Conservation (phyloP, 2,888 invertebrate genomes). For the Agrenia bidenticulata region DNA sequence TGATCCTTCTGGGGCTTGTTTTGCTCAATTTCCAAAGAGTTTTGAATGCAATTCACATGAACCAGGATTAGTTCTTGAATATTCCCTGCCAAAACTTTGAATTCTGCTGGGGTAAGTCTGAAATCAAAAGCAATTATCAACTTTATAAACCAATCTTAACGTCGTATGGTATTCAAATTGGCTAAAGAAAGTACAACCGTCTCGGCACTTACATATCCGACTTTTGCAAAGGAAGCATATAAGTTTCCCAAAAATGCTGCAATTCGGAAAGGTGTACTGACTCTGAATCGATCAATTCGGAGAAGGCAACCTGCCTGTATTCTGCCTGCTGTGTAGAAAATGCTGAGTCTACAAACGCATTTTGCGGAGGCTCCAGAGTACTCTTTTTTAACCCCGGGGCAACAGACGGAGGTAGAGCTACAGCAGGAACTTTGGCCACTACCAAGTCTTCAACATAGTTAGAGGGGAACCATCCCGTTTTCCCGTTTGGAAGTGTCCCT, state of each 20-base stretch:
- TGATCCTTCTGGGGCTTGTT: constrained; percentile 65
- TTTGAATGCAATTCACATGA: constrained; percentile 22
- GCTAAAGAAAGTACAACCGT: constrained; percentile 25
- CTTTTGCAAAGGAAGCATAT: constrained; percentile 76
- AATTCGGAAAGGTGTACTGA: constrained; percentile 86
- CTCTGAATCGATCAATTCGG: constrained; percentile 90
- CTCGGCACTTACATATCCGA: constrained; percentile 79
- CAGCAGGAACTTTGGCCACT: not conserved
- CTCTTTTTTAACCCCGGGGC: not conserved
- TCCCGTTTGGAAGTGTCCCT: constrained; percentile 64
- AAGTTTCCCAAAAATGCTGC: constrained; percentile 47
- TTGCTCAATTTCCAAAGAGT: constrained; percentile 5
- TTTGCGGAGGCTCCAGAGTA: not conserved
- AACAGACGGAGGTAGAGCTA: not conserved
- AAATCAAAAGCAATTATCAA: constrained; percentile 5
- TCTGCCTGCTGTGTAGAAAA: constrained; percentile 64
- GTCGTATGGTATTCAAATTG: not conserved
- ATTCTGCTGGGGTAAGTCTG: constrained; percentile 77
- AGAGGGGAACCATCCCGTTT: constrained; percentile 98
- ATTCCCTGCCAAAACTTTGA: constrained; percentile 82
- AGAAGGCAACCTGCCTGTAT: constrained; percentile 80
- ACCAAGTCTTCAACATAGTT: constrained; percentile 85
- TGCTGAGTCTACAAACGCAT: constrained; percentile 29
- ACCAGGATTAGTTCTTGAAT: constrained; percentile 73
- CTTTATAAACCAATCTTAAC: not conserved